Percentiles rank a stretch among this genome's conserved stretches.
Conservation (phyloP, 53 echinoderm and acorn worm genomes). For the Holothuria scabra region DNA sequence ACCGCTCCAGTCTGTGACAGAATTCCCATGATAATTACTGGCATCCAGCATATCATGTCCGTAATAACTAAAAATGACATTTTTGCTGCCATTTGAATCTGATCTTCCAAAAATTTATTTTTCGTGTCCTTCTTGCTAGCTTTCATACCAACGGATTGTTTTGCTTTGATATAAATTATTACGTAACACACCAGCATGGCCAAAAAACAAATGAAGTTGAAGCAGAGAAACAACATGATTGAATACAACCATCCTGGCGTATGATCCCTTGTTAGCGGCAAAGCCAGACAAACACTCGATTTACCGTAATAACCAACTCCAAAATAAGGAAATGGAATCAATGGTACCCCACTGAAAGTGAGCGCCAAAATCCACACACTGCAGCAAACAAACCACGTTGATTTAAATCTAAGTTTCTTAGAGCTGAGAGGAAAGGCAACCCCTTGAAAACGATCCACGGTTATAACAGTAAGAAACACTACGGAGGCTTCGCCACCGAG, state of each 20-base stretch:
- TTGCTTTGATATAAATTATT: slow-evolving; percentile 69
- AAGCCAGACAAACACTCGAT: slow-evolving; percentile 78
- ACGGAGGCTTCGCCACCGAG: slow-evolving; percentile 73
- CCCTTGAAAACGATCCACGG: slow-evolving; percentile 66
- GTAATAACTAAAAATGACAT: slow-evolving; percentile 66
- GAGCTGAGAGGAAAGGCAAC: slow-evolving; percentile 72
- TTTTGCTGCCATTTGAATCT: slow-evolving; percentile 53
- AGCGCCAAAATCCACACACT: slow-evolving; percentile 61
- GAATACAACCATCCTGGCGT: slow-evolving; percentile 77
- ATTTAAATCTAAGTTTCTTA: slow-evolving; percentile 59
- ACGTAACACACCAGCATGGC: slow-evolving; percentile 68
- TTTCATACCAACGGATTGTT: slow-evolving; percentile 39
- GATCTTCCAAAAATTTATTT: no score
- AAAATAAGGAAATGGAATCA: slow-evolving; percentile 59
- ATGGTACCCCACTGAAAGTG: slow-evolving; percentile 58
- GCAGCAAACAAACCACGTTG: slow-evolving; percentile 43
- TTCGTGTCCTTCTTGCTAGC: background rate
- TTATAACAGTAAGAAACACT: slow-evolving; percentile 67
- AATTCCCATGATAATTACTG: slow-evolving; percentile 63
- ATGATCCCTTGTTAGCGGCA: slow-evolving; percentile 61
- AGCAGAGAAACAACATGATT: slow-evolving; percentile 60
- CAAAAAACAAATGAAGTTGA: slow-evolving; percentile 67
- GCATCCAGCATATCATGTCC: slow-evolving; percentile 70
- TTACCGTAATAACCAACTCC: slow-evolving; percentile 72
- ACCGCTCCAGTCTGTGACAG: slow-evolving; percentile 29